Conservation (phyloP, 2,888 invertebrate species). For the Julus scanicus region DNA sequence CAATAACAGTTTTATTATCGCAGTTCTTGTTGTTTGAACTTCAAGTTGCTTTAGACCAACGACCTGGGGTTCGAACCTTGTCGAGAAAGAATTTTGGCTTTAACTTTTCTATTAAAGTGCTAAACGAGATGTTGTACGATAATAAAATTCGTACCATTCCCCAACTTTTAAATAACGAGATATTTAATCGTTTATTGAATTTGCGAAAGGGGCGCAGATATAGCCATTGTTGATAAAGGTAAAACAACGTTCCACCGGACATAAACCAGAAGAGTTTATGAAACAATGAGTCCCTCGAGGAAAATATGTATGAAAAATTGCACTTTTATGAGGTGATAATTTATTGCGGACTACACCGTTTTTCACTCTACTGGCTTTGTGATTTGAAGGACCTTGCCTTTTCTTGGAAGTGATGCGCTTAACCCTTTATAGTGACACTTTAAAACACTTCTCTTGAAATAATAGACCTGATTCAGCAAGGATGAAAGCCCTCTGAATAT, state of each 20-base stretch:
- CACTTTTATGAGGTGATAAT: conserved; percentile 22
- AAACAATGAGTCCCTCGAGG: neutral
- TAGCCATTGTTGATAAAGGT: neutral
- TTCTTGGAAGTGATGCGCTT: neutral
- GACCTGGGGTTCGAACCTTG: neutral
- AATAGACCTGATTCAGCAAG: neutral
- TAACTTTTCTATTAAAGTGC: neutral
- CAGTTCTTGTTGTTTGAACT: neutral
- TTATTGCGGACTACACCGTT: neutral
- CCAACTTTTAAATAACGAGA: neutral
- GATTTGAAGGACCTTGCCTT: neutral
- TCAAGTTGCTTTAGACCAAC: neutral
- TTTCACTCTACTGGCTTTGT: neutral
- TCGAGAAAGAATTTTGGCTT: neutral
- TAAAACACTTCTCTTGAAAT: neutral
- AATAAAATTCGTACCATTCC: neutral
- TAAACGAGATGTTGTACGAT: neutral
- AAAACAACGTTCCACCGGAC: neutral
- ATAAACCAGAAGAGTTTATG: neutral
- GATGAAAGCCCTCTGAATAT: neutral
- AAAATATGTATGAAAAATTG: conserved; percentile 20
- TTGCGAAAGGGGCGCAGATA: neutral
- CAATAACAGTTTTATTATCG: neutral
- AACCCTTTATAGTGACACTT: neutral
- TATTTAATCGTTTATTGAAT: neutral